A percentile compares a stretch with the other conserved stretches of the same genome.
Conservation (phyloP, 2,113 vertebrate species). For the Verasper variegatus region DNA sequence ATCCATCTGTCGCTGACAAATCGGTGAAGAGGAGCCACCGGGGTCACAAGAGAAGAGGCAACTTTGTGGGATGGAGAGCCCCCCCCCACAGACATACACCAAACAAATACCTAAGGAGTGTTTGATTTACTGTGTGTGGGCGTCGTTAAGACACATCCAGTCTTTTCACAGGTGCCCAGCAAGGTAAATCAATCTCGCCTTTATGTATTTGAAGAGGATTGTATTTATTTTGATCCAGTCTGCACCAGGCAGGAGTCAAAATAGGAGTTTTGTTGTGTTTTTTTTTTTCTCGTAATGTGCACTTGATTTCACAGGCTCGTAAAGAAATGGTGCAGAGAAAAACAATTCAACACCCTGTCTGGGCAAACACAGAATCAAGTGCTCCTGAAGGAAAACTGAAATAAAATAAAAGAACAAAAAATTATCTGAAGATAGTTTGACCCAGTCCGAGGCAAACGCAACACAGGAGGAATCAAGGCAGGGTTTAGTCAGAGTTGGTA, state of each 20-base stretch:
- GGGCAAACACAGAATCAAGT: conserved; percentile 71
- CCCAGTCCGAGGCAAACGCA: conserved; percentile 69
- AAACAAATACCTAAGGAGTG: conserved; percentile 75
- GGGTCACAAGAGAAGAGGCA: conserved; percentile 55
- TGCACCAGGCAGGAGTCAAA: conserved; percentile 76
- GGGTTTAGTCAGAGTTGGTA: conserved; percentile 68
- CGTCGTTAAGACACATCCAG: conserved; percentile 11
- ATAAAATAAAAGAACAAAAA: conserved; percentile 37
- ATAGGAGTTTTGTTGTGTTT: conserved; percentile 54
- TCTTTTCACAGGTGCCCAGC: conserved; percentile 37
- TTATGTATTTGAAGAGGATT: conserved; percentile 74
- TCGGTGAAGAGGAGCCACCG: conserved; percentile 43
- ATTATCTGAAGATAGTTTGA: conserved; percentile 54
- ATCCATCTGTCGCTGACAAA: conserved; percentile 43
- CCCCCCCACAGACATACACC: conserved; percentile 66
- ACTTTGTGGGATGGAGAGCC: conserved; percentile 66
- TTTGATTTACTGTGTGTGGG: conserved; percentile 65
- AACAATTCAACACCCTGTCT: conserved; percentile 54
- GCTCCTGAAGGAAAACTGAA: conserved; percentile 74
- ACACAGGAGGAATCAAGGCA: conserved; percentile 73
- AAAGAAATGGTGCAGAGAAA: conserved; percentile 56
- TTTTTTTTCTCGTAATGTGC: conserved; percentile 63
- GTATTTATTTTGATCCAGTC: conserved; percentile 77
- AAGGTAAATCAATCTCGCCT: conserved; percentile 72
- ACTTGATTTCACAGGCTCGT: conserved; percentile 69